A percentile compares a stretch with the other conserved stretches of the same genome.
These are phyloP conservation scores for Argentina silus DNA, from an alignment of 2,797 vertebrate species.

Conservation along the genomic window DNA sequence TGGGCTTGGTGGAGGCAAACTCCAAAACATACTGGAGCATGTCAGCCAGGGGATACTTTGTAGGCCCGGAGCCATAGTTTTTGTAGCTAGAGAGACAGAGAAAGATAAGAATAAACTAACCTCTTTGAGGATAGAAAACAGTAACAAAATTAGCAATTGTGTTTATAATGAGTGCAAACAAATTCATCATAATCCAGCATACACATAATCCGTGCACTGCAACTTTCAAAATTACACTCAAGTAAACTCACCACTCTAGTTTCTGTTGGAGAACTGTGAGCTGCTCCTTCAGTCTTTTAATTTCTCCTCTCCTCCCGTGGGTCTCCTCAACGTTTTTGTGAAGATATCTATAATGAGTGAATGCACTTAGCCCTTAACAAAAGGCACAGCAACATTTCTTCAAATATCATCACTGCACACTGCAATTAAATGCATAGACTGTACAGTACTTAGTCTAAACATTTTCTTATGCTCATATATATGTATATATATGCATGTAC, in stretches of 20 bases:
- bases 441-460: not conserved
- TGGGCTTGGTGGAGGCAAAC: slow-evolving; percentile 84
- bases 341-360: slow-evolving; percentile 82
- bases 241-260: slow-evolving; percentile 83
- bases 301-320: slow-evolving; percentile 85
- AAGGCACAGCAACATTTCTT: not conserved
- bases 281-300: slow-evolving; percentile 87
- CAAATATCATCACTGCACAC: not conserved
- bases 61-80: slow-evolving; percentile 89
- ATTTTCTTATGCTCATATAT: not conserved
- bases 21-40: slow-evolving; percentile 94
- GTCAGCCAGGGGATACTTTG: slow-evolving; percentile 89
- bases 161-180: no score
- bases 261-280: slow-evolving; percentile 86
- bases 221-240: no score
- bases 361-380: not conserved
- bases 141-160: no score
- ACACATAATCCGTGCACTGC: no score
- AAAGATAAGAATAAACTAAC: not conserved
- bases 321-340: slow-evolving; percentile 88
- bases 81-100: slow-evolving; percentile 81
- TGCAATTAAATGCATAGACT: slow-evolving; percentile 8
- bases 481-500: not conserved
- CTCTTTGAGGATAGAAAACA: not conserved
- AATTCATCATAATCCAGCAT: no score